These are phyloP conservation scores for Mesocricetus auratus DNA, from an alignment of 2,113 vertebrate genomes.

Conservation along the genomic window DNA sequence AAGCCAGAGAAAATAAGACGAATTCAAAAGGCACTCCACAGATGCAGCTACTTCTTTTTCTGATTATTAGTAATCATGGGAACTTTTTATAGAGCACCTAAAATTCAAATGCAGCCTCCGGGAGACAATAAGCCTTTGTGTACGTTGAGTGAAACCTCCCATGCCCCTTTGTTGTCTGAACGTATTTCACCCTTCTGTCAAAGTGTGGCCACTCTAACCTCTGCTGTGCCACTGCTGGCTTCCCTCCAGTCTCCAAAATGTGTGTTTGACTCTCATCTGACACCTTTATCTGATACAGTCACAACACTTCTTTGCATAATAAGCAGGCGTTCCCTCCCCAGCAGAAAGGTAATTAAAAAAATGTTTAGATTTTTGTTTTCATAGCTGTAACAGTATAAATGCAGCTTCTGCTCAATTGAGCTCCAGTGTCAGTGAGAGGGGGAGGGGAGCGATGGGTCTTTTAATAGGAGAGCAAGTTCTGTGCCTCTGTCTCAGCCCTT, in stretches of 20 bases:
- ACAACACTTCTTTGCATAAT: slow-evolving; percentile 74
- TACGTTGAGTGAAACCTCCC: slow-evolving; percentile 79
- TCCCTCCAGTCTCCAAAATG: slow-evolving; percentile 77
- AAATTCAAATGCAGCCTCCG: slow-evolving; percentile 66
- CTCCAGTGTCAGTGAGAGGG: slow-evolving; percentile 47
- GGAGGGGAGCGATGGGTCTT: slow-evolving; percentile 43
- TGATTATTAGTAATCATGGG: slow-evolving; percentile 62
- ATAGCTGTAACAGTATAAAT: slow-evolving; percentile 80
- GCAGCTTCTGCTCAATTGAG: slow-evolving; percentile 87
- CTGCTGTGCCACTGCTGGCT: slow-evolving; percentile 60
- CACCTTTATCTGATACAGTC: slow-evolving; percentile 75
- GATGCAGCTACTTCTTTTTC: slow-evolving; percentile 22
- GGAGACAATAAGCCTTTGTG: slow-evolving; percentile 82
- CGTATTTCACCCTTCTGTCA: slow-evolving; percentile 84
- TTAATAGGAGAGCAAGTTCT: slow-evolving; percentile 62
- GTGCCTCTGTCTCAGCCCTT: slow-evolving; percentile 60
- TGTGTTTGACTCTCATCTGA: slow-evolving; percentile 77
- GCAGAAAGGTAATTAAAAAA: slow-evolving; percentile 86
- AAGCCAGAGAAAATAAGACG: slow-evolving; percentile 43
- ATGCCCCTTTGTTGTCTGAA: slow-evolving; percentile 85
- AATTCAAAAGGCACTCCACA: slow-evolving; percentile 24
- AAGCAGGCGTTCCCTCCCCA: slow-evolving; percentile 70
- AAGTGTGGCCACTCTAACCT: slow-evolving; percentile 85
- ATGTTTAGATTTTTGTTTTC: slow-evolving; percentile 83
- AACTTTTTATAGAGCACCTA: slow-evolving; percentile 69